Percentiles rank a stretch among this genome's conserved stretches.
phyloP scores from a whole-genome alignment of 2,888 invertebrate genomes.

The Drosophila falleni region DNA sequence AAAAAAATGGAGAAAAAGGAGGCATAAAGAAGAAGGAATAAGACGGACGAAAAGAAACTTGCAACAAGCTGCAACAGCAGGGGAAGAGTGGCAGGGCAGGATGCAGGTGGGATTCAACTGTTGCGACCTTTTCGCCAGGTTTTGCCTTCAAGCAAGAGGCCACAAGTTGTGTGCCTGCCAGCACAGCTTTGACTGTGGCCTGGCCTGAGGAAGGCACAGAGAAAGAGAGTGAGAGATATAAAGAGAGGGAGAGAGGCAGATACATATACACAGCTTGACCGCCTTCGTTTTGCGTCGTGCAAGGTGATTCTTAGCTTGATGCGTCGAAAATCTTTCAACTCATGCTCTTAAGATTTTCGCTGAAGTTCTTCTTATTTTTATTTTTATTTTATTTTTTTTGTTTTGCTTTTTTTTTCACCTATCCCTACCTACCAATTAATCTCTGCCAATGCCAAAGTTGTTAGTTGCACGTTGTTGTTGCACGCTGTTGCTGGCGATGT shows the following conservation, averaged over 20 bases:
- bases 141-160: constrained; percentile 54
- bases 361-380: constrained; percentile 27
- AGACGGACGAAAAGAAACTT: constrained; percentile 30
- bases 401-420: constrained; percentile 70
- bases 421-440: constrained; percentile 84
- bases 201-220: constrained; percentile 17
- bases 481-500: constrained; percentile 65
- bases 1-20: constrained; percentile 56
- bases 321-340: constrained; percentile 79
- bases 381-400: constrained; percentile 1
- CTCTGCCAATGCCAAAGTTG: constrained; percentile 85
- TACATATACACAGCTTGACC: constrained; percentile 52
- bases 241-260: constrained; percentile 8
- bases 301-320: constrained; percentile 76
- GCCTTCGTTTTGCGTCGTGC: constrained; percentile 50
- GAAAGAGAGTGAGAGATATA: background rate
- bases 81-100: too few species aligned
- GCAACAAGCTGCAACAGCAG: constrained; percentile 16
- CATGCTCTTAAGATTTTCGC: constrained; percentile 73
- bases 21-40: constrained; percentile 3
- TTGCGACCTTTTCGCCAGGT: constrained; percentile 57
- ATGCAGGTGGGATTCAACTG: constrained; percentile 15
- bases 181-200: constrained; percentile 18
- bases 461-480: constrained; percentile 75
- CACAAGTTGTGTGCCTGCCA: constrained; percentile 55